Conservation (phyloP, 2,113 vertebrate genomes). For the Tricholaema leucomelas region DNA sequence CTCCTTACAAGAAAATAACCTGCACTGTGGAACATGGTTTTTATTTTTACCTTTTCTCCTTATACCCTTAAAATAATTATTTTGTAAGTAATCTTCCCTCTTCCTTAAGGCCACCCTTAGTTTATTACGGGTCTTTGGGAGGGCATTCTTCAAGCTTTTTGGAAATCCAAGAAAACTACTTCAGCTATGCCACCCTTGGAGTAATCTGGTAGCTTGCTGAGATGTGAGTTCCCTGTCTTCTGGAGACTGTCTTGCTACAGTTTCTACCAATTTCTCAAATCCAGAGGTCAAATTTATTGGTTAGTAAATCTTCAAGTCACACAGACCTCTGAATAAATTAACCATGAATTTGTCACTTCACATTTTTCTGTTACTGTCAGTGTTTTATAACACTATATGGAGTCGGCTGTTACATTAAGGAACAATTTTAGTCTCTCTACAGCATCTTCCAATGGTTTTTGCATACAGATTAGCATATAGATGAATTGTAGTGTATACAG, state of each 20-base stretch:
- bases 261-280: not conserved
- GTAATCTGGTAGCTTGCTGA: not conserved
- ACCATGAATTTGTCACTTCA: not conserved
- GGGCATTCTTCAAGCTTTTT: not conserved
- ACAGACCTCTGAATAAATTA: not conserved
- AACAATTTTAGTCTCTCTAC: not conserved
- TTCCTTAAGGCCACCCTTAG: not conserved
- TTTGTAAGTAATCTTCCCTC: not conserved
- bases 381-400: not conserved
- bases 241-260: not conserved
- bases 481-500: not conserved
- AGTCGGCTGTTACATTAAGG: not conserved
- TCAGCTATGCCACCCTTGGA: not conserved
- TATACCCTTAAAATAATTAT: not conserved
- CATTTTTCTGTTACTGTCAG: not conserved
- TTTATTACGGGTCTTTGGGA: not conserved
- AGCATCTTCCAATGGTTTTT: not conserved
- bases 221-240: not conserved
- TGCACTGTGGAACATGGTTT: not conserved
- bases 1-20: not conserved
- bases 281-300: not conserved
- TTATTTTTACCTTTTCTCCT: not conserved
- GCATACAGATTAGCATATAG: not conserved
- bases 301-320: not conserved
- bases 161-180: not conserved